phyloP scores from a whole-genome alignment of 2,797 vertebrate genomes.

The Caiman crocodilus region DNA sequence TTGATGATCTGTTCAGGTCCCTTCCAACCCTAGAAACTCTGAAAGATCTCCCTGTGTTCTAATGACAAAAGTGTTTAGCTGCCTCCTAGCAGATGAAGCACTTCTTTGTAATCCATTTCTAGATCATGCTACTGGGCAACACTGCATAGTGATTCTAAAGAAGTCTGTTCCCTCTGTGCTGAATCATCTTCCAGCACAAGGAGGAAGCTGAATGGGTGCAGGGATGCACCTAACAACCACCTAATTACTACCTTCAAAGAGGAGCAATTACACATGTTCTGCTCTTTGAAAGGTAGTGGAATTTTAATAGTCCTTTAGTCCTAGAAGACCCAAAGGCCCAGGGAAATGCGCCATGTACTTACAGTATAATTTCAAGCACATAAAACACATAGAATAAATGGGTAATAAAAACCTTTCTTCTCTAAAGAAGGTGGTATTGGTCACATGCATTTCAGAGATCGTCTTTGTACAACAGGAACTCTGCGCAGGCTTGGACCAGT shows the following conservation, averaged over 20 bases:
- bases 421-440: neutral
- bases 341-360: neutral
- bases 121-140: neutral
- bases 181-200: neutral
- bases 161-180: neutral
- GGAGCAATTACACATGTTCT: conserved; percentile 39
- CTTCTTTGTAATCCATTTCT: neutral
- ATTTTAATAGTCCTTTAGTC: conserved; percentile 11
- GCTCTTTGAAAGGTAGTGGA: conserved; percentile 16
- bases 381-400: neutral
- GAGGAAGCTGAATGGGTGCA: neutral
- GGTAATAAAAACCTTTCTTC: neutral
- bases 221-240: neutral
- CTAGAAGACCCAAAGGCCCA: neutral
- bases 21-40: neutral
- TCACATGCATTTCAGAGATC: neutral
- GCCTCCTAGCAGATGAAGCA: neutral
- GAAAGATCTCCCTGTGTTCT: neutral
- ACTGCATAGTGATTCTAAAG: neutral
- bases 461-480: neutral
- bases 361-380: neutral
- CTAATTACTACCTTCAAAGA: conserved; percentile 1
- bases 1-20: too few species aligned
- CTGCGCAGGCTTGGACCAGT: neutral
- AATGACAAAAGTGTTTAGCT: neutral